These are phyloP conservation scores for Thaumetopoea pityocampa DNA, from an alignment of 1,140 invertebrate genomes.

Conservation along the genomic window DNA sequence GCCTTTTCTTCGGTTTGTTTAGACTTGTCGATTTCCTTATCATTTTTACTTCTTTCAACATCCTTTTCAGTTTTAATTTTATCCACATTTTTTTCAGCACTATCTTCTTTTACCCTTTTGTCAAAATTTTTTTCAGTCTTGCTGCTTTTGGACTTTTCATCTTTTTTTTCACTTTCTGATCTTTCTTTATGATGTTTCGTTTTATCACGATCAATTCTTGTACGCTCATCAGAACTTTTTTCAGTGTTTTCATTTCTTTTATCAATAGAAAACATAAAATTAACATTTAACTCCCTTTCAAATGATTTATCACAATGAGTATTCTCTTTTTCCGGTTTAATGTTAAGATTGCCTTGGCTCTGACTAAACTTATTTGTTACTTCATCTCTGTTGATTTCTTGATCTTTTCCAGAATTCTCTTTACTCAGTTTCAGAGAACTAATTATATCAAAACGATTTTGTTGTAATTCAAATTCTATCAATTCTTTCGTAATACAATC, in stretches of 20 bases:
- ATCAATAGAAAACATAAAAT: constrained; percentile 25
- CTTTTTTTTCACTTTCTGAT: constrained; percentile 72
- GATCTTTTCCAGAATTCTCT: constrained; percentile 28
- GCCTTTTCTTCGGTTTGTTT: constrained; percentile 55
- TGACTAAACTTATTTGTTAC: constrained; percentile 44
- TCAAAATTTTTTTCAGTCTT: constrained; percentile 52
- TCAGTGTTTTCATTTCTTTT: constrained; percentile 41
- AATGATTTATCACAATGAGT: constrained; percentile 46
- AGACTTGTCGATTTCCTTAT: constrained; percentile 46
- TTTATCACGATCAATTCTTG: constrained; percentile 52
- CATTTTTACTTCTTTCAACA: constrained; percentile 54
- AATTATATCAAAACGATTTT: constrained; percentile 39
- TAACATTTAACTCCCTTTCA: constrained; percentile 38
- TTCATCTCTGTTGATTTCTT: constrained; percentile 24
- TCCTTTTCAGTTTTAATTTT: constrained; percentile 49
- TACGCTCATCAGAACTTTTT: constrained; percentile 41
- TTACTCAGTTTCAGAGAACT: constrained; percentile 38
- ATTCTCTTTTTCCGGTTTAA: constrained; percentile 47
- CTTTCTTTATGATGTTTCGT: constrained; percentile 51
- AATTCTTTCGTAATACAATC: constrained; percentile 43
- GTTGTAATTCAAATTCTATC: constrained; percentile 31
- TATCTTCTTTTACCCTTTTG: constrained; percentile 67
- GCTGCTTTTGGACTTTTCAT: constrained; percentile 45
- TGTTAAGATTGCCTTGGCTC: constrained; percentile 32
- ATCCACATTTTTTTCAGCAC: constrained; percentile 59